Percentiles rank a stretch among this genome's conserved stretches.
Evolutionary conservation across 2,797 vertebrate genomes (phyloP).

Genomic region (Poeciliopsis turneri): DNA sequence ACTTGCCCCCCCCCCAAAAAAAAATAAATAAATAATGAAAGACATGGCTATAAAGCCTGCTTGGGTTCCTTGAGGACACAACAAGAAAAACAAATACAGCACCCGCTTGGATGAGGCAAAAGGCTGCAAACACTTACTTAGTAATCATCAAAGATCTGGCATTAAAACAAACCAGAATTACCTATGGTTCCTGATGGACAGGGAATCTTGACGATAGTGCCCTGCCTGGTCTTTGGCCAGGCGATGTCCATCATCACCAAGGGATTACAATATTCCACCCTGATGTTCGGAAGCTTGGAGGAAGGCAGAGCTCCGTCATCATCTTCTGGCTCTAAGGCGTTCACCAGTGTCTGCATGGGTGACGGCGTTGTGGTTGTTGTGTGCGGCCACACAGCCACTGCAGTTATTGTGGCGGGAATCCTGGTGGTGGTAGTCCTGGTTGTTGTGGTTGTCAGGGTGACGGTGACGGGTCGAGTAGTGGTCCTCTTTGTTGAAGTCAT

Average conservation of each 20-base stretch:
- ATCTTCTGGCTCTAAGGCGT: slow-evolving; percentile 64
- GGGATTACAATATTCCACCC: slow-evolving; percentile 88
- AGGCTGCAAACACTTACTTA: neutral
- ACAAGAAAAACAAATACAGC: neutral
- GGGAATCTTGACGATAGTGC: slow-evolving; percentile 85
- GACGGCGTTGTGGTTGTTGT: slow-evolving; percentile 74
- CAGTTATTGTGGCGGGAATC: slow-evolving; percentile 49
- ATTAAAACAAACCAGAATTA: slow-evolving; percentile 47
- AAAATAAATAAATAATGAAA: neutral
- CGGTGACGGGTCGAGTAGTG: slow-evolving; percentile 64
- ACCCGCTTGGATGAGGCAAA: neutral
- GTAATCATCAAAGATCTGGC: neutral
- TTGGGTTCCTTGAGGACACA: neutral
- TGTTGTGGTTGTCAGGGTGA: slow-evolving; percentile 51
- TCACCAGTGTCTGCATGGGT: slow-evolving; percentile 39
- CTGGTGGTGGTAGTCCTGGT: slow-evolving; percentile 73
- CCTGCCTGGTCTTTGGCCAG: slow-evolving; percentile 94
- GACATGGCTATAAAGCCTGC: neutral
- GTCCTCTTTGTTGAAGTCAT: slow-evolving; percentile 69
- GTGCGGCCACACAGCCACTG: slow-evolving; percentile 76
- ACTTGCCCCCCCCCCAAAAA: neutral
- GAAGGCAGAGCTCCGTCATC: slow-evolving; percentile 75
- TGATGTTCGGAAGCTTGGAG: slow-evolving; percentile 86
- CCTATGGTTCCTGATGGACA: slow-evolving; percentile 93
- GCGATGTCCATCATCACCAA: slow-evolving; percentile 87